Evolutionary conservation across 2,113 vertebrate species (phyloP).

Genomic region (Crotophaga sulcirostris): DNA sequence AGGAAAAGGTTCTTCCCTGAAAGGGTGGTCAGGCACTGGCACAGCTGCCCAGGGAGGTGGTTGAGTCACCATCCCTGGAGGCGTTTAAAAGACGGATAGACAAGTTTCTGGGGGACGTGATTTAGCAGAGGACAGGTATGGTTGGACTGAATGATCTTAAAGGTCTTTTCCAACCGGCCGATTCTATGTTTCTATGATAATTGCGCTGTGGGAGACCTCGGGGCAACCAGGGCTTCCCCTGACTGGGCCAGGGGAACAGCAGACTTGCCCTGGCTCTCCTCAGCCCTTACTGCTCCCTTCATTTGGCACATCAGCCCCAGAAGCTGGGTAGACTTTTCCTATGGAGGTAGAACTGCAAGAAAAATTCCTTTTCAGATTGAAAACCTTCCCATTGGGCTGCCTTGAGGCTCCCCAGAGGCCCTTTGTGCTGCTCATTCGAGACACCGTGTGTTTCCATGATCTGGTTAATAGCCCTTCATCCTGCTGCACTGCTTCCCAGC

Average conservation of each 20-base stretch:
- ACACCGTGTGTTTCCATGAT: not conserved
- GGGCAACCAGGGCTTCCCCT: accelerated
- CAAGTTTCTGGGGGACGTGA: no score
- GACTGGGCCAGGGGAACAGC: accelerated
- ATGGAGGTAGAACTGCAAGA: accelerated
- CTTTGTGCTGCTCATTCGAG: accelerated
- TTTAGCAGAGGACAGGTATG: no score
- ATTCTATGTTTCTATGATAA: no score
- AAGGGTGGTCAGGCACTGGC: no score
- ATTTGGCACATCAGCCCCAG: not conserved
- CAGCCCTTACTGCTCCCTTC: accelerated
- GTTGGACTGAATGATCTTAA: no score
- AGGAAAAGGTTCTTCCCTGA: no score
- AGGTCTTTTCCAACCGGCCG: no score
- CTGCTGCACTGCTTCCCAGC: not conserved
- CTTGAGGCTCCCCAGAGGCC: no score
- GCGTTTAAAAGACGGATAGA: no score
- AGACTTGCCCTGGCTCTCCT: not conserved
- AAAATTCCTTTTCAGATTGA: not conserved
- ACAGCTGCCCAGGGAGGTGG: no score
- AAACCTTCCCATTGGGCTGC: not conserved
- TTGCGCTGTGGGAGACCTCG: not conserved
- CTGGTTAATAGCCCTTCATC: accelerated
- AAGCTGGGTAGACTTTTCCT: no score
- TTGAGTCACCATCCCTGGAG: no score